Base-by-base conservation (phyloP, 2,888 invertebrate genomes). In the Cataglyphis albicans region DNA sequence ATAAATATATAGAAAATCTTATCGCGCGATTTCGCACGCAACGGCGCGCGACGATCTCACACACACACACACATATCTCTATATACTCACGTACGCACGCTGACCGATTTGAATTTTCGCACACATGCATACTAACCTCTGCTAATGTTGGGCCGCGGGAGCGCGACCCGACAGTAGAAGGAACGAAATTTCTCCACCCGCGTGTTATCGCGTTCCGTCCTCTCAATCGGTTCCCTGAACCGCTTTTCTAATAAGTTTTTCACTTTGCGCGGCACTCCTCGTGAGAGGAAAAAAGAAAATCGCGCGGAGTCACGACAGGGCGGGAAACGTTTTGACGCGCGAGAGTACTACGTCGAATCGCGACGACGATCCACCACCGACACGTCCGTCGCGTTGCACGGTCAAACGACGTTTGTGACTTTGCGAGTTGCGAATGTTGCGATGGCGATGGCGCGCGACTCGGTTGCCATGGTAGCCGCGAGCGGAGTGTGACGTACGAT, bases 381-480 rank as follows among this genome's bases (percentile, higher is more conserved):
- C 21, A 63, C 78, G 15, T 64, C 75, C 55, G 65, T 61, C 83
- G 44, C 81, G 59, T 70, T 78, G 78, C 84, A 85, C 88, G 86
- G 88, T 86, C 88, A 83, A 88, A 87, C 88, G 88, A 87, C 90
- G 91, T 92, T 87, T 90, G 90, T 91, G 92, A 89, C 35, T 90
- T 89, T 87, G 89, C 88, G 38, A 10, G 52, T 52, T 18, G 18
- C 44, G 44, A 44, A 35, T 35, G 3, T 48, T 6, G 44, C 5
- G 68, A 35, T 25, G 32, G 32, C 32, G 32, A 32, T 35, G 35
- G 59, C 35, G 70, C 84, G 87, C 88, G 87, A 91, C 90, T 91
- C 88, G 90, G 93, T 93, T 93, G 91, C 92, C 91, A 93, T 93
- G 92, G 92, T 84, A 86, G 70, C 84, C 84, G 12, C 32, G 84